Conservation (phyloP, 2,113 vertebrate genomes). For the Chelonoidis abingdonii region DNA sequence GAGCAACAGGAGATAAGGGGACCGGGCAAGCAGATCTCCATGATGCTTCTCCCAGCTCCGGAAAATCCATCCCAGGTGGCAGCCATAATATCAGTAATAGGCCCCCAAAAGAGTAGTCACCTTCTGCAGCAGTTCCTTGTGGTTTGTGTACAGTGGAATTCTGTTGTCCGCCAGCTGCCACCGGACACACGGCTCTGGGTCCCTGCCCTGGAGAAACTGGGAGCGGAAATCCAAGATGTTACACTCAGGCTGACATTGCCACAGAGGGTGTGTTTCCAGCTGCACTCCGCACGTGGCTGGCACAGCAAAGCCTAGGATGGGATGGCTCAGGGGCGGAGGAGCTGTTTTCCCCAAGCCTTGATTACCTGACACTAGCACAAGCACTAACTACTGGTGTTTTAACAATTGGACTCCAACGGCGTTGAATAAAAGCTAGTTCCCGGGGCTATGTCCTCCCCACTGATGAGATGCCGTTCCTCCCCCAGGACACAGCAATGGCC, state of each 20-base stretch:
- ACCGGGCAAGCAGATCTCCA: neutral
- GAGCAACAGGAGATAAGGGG: neutral
- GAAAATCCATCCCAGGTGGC: neutral
- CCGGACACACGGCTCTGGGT: conserved; percentile 65
- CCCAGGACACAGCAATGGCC: neutral
- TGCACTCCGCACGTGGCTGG: fast-evolving
- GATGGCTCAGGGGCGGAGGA: neutral
- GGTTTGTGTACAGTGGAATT: conserved; percentile 78
- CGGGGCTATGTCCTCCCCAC: neutral
- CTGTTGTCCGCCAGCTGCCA: conserved; percentile 88
- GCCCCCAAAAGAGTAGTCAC: conserved; percentile 75
- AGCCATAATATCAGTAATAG: conserved; percentile 77
- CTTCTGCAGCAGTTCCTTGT: conserved; percentile 83
- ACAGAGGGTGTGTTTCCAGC: fast-evolving
- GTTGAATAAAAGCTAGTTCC: neutral
- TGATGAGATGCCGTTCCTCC: neutral
- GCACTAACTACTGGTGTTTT: neutral
- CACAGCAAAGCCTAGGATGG: neutral
- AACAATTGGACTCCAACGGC: neutral
- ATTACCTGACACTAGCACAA: no score
- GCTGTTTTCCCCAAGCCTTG: neutral
- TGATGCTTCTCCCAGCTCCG: neutral
- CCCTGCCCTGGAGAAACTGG: conserved; percentile 68
- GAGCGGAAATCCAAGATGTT: neutral
- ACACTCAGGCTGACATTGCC: fast-evolving